Percentiles rank a stretch among this genome's conserved stretches.
Evolutionary conservation across 1,140 invertebrate species (phyloP).

Genomic region (Anastrepha ludens): DNA sequence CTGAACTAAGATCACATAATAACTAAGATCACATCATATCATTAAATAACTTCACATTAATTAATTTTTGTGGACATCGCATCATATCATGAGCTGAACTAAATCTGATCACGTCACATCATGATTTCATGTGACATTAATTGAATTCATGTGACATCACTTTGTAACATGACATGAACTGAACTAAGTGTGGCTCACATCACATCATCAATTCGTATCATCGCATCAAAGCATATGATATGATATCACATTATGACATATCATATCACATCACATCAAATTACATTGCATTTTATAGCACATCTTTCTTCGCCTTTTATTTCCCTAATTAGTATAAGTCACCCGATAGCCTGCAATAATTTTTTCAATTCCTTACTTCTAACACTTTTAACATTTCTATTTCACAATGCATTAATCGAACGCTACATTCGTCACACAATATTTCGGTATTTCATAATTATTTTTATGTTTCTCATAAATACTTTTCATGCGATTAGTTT

Average conservation of each 20-base stretch:
- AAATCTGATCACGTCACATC: too few relatives aligned
- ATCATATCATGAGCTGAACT: too few relatives aligned
- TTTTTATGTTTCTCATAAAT: not conserved
- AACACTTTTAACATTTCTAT: not conserved
- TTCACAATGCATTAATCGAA: not conserved
- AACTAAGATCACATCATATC: too few relatives aligned
- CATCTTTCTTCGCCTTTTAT: too few relatives aligned
- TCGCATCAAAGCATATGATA: not conserved
- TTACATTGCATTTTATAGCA: too few relatives aligned
- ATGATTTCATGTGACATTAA: too few relatives aligned
- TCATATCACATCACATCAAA: not conserved
- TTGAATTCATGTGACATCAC: not conserved
- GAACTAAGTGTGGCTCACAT: too few relatives aligned
- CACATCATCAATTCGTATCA: not conserved
- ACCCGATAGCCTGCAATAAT: not conserved
- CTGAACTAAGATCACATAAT: too few relatives aligned
- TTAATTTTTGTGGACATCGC: too few relatives aligned
- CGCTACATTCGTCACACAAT: not conserved
- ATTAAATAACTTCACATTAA: too few relatives aligned
- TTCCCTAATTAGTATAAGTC: not conserved
- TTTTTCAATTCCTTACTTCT: not conserved
- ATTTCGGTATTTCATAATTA: not conserved
- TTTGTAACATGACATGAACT: not conserved
- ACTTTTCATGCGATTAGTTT: not conserved
- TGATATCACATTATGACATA: not conserved